Evolutionary conservation across 2,797 vertebrate genomes (phyloP), one percentile per base, ranked within the genome.

Genomic region (Columba guinea): DNA sequence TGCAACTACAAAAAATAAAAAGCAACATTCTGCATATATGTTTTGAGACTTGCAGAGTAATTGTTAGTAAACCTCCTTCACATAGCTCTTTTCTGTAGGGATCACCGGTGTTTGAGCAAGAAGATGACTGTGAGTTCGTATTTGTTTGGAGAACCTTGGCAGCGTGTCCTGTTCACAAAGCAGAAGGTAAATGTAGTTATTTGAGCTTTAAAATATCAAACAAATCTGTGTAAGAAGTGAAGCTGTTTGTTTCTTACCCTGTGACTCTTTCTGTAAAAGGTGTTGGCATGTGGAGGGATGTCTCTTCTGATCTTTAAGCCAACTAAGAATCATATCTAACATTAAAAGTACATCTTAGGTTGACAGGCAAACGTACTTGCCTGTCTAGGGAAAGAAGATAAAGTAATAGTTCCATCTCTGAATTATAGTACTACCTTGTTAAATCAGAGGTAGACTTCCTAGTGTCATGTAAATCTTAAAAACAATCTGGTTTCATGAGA

Each of bases 81-180:
- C 28, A 5, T 62, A 20, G 7, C 13, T 39, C 20, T 94, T 24
- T 79, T 85, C 56, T 92, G 6, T 59, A 99, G 99, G 99, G 99
- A 10, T 99, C 99, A 1, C 99, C 99, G 0, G 97, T 98, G 53
- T 98, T 99, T 79, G 98, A 99, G 91, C 98, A 98, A 32, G 89
- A 95, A 86, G 97, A 98, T 7, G 98, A 97, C 11, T 99, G 99
- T 95, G 99, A 99, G 78, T 99, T 98, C 14, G 98, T 99, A 37
- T 99, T 99, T 92, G 91, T 99, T 70, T 99, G 99, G 99, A 98
- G 98, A 95, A 99, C 99, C 0, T 98, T 99, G 15, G 99, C 98
- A 90, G 99, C 99, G 23, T 99, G 99, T 76, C 99, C 99, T 4
- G 89, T 99, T 87, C 97, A 90, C 95, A 98, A 96, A 96, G 97